Base-by-base conservation (phyloP, 2,888 invertebrate species). In the Dolichopus griseipennis region DNA sequence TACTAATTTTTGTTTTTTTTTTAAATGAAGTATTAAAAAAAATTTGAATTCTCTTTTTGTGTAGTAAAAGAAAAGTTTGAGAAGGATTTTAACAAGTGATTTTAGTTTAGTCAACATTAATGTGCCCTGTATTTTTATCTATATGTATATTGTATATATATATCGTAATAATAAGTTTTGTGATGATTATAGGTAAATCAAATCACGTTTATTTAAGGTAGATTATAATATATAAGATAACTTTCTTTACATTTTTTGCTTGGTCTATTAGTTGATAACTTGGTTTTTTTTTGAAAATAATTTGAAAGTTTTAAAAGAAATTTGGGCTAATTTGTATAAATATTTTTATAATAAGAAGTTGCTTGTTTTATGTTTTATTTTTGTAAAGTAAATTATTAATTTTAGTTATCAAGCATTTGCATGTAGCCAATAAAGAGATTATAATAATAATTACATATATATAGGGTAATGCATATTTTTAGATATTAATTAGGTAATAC, bases 151-250 rank as follows among this genome's bases (percentile, higher is more conserved):
- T 37, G 10, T 37, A 37, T 37, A n/a, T n/a, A n/a, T n/a, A n/a
- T n/a, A n/a, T n/a, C n/a, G 9, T 12, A 12, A 15, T 41, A 41
- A 15, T 41, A 41, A 41, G 41, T 41, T 41, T 41, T 9, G 8
- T 12, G 41, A 15, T 12, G 41, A 27, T 27, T 27, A 41, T 52
- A 52, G 52, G 9, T 18, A 52, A 52, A 52, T 52, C 52, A 18
- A 52, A 52, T 52, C 52, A 52, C 52, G 52, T 52, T 52, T 52
- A 52, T 52, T 52, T 18, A 52, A 52, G 52, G 52, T 52, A 18
- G 52, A 9, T 52, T 52, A 52, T 52, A 52, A 6, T 18, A 37
- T 37, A 12, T 27, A 37, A 37, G 37, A 37, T 1, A 37, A 37
- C 1, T 12, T 37, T 37, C 8, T 37, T 37, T 34, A 9, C 9